phyloP scores from a whole-genome alignment of 2,888 invertebrate genomes.

The Netelia inedita region DNA sequence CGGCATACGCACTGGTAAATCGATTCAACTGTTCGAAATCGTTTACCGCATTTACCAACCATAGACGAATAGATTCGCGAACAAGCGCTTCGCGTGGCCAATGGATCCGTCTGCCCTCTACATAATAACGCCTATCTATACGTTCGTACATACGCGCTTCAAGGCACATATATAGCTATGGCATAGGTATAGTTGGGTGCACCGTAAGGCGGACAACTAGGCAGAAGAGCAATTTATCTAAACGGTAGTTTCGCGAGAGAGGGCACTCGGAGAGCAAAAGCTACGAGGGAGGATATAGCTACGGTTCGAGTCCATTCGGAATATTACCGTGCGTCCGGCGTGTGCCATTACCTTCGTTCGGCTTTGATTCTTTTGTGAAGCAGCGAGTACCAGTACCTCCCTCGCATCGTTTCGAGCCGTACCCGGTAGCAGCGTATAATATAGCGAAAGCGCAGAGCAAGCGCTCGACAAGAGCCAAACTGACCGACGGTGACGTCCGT shows the following conservation, averaged over 20 bases:
- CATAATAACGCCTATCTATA: neutral
- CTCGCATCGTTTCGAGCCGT: conserved; percentile 26
- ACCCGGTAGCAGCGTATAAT: neutral
- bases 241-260: conserved; percentile 75
- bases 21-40: neutral
- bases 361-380: conserved; percentile 78
- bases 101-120: neutral
- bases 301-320: conserved; percentile 75
- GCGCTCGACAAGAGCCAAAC: conserved; percentile 3
- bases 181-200: conserved; percentile 15
- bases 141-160: neutral
- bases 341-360: conserved; percentile 72
- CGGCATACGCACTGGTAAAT: neutral
- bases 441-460: neutral
- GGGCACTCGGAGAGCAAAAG: conserved; percentile 74
- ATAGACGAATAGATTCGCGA: conserved; percentile 10
- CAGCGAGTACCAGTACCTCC: conserved; percentile 32
- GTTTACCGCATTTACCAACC: conserved; percentile 17
- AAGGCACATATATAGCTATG: neutral
- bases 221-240: conserved; percentile 79
- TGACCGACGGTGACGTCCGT: conserved; percentile 7
- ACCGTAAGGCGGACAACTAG: conserved; percentile 48
- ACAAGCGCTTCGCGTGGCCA: neutral
- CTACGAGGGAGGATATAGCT: conserved; percentile 49
- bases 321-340: conserved; percentile 75